A percentile compares a stretch with the other conserved stretches of the same genome.
Evolutionary conservation across 2,888 invertebrate species (phyloP).

Genomic region (Auanema sp.): DNA sequence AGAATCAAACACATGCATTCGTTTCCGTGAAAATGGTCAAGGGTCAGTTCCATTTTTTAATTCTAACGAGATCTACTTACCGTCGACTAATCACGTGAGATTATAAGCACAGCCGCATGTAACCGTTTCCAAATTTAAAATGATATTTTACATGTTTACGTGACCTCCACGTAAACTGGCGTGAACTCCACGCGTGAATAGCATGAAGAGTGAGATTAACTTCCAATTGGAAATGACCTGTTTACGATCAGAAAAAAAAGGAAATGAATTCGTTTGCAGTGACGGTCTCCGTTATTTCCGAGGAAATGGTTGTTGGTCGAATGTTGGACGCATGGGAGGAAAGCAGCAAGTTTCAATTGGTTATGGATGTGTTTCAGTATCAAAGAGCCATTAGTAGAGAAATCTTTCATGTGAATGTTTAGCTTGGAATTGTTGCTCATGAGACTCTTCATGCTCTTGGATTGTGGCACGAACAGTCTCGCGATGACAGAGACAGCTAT

Average conservation of each 20-base stretch:
- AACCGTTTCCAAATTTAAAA: too few species aligned
- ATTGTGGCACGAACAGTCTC: slow-evolving; percentile 62
- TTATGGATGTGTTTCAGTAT: slow-evolving; percentile 49
- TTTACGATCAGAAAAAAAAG: too few species aligned
- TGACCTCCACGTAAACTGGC: too few species aligned
- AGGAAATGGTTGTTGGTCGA: slow-evolving; percentile 57
- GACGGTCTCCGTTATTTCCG: slow-evolving; percentile 43
- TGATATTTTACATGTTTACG: too few species aligned
- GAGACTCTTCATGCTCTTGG: slow-evolving; percentile 57
- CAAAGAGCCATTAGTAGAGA: background rate
- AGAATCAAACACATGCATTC: slow-evolving; percentile 55
- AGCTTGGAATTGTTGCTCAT: slow-evolving; percentile 57
- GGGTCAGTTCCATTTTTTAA: slow-evolving; percentile 21
- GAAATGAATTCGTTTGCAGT: background rate
- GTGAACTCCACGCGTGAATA: too few species aligned
- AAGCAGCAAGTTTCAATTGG: slow-evolving; percentile 56
- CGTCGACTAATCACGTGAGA: too few species aligned
- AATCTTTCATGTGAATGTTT: slow-evolving; percentile 20
- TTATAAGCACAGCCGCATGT: too few species aligned
- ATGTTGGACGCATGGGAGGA: slow-evolving; percentile 56
- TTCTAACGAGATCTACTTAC: too few species aligned
- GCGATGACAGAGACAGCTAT: slow-evolving; percentile 56
- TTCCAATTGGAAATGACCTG: too few species aligned
- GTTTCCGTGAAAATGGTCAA: slow-evolving; percentile 52
- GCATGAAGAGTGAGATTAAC: too few species aligned